Evolutionary conservation across 2,888 invertebrate genomes (phyloP), one percentile per base, ranked within the genome.

Genomic region (Scaptomyza parva): DNA sequence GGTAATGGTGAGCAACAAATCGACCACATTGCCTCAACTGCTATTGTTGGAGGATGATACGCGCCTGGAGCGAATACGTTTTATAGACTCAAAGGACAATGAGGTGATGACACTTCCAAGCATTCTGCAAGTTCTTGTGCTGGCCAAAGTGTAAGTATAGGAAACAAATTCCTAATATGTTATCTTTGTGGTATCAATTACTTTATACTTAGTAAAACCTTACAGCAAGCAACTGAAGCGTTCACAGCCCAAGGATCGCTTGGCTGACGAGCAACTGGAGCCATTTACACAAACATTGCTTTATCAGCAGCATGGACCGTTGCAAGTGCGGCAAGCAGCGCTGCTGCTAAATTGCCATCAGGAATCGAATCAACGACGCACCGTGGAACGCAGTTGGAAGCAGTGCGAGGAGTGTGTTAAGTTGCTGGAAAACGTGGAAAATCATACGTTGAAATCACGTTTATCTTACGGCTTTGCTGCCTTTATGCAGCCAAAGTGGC

Each of bases 331-430:
- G 51, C 93, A 95, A 35, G 93, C 95, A 0, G 94, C 97, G 0
- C 91, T 99, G 18, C 92, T 96, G 1, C 92, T 95, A 12, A 94
- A 98, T 53, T 96, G 97, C 76, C 93, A 94, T 62, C 91, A 97
- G 52, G 98, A 99, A 90, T 93, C 94, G 0, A 93, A 93, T 47
- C 95, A 96, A 82, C 95, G 95, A 58, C 93, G 98, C 57, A 96
- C 97, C 0, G 95, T 98, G 12, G 98, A 98, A 89, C 93, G 99
- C 37, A 95, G 98, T 20, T 94, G 98, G 93, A 93, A 94, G 88
- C 98, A 98, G 91, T 94, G 96, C 71, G 97, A 98, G 92, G 95
- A 95, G 84, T 93, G 97, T 33, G 94, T 96, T 4, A 94, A 94
- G 70, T 93, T 86, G 6, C 47, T 91, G 92, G 88, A 92, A 92